Percentiles rank a stretch among this genome's conserved stretches.
These are phyloP conservation scores for Tetrax tetrax DNA, from an alignment of 2,113 vertebrate species.

Conservation along the genomic window DNA sequence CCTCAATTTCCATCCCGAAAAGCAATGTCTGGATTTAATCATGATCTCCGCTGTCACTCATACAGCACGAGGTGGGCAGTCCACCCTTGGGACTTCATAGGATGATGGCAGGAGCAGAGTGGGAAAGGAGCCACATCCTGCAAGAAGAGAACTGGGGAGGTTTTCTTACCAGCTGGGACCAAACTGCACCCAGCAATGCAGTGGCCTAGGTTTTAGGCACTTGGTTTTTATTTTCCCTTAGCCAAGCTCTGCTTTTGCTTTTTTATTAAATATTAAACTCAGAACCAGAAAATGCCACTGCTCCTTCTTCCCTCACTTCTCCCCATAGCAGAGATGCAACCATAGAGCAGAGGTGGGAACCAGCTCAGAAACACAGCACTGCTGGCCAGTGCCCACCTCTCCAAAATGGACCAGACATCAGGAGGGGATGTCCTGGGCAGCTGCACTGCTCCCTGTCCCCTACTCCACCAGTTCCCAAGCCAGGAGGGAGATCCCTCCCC, in stretches of 20 bases:
- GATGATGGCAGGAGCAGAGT: background rate
- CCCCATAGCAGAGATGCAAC: background rate
- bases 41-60: background rate
- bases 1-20: background rate
- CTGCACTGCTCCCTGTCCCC: background rate
- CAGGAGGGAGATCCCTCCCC: background rate
- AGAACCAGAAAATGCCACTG: background rate
- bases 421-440: background rate
- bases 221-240: background rate
- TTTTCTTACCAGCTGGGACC: background rate
- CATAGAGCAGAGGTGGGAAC: background rate
- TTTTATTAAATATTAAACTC: background rate
- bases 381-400: background rate
- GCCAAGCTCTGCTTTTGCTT: background rate
- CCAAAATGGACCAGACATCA: background rate
- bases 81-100: background rate
- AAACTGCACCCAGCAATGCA: background rate
- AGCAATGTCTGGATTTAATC: background rate
- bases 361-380: background rate
- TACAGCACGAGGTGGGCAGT: background rate
- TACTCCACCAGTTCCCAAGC: background rate
- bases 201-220: background rate
- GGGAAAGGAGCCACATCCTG: background rate
- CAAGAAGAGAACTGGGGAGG: background rate
- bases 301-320: background rate